phyloP scores from a whole-genome alignment of 2,797 vertebrate genomes.

The Masticophis lateralis region DNA sequence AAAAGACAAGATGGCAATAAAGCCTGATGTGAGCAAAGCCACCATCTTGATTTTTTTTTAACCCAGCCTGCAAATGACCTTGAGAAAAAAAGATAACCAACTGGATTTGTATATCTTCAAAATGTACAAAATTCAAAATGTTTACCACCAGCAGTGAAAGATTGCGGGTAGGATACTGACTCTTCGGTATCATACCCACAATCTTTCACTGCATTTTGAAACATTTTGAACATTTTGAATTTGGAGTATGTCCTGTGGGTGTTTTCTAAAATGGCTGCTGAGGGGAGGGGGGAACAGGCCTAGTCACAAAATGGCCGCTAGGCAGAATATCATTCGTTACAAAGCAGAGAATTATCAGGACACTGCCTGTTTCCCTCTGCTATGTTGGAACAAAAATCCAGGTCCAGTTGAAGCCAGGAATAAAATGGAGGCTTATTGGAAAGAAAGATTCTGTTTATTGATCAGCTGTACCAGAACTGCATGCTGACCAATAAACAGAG shows the following conservation, averaged over 20 bases:
- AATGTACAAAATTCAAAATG: not conserved
- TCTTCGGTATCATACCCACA: not conserved
- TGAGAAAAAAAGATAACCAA: not conserved
- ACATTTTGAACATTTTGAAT: not conserved
- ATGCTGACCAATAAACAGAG: too few species aligned
- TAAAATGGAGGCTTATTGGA: too few species aligned
- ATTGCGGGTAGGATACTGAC: not conserved
- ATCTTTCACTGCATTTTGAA: not conserved
- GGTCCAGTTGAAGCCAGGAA: too few species aligned
- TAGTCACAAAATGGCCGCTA: not conserved
- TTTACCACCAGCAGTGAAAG: not conserved
- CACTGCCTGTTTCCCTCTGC: not conserved
- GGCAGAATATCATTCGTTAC: not conserved
- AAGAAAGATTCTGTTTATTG: too few species aligned
- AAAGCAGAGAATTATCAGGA: not conserved
- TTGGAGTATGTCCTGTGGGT: not conserved
- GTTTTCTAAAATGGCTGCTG: not conserved
- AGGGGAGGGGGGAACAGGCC: not conserved
- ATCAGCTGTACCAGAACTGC: too few species aligned
- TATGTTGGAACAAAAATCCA: too few species aligned
- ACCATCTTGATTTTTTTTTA: not conserved
- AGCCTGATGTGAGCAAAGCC: not conserved
- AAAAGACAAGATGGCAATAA: not conserved
- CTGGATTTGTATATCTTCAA: not conserved
- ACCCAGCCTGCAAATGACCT: not conserved